Evolutionary conservation across 2,888 invertebrate species (phyloP).

Genomic region (Caenorhabditis panamensis): DNA sequence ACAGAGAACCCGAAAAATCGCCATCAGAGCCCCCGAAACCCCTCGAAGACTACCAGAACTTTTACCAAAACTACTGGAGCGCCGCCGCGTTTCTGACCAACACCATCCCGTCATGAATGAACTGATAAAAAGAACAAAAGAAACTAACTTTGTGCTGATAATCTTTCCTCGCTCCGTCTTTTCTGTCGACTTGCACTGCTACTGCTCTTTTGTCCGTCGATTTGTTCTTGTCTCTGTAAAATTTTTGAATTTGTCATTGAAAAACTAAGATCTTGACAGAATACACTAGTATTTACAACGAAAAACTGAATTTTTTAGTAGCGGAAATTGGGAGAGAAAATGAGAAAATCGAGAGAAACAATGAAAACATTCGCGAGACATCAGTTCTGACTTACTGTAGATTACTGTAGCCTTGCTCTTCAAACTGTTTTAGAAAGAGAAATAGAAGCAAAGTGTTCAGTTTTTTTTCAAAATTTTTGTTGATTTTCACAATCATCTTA

Average conservation of each 20-base stretch:
- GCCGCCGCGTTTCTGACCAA: slow-evolving; percentile 34
- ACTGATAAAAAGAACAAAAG: slow-evolving; percentile 30
- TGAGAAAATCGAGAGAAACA: background rate
- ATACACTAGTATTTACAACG: no score
- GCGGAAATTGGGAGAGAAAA: background rate
- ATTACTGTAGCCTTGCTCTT: slow-evolving; percentile 15
- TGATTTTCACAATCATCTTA: no score
- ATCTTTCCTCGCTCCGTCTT: slow-evolving; percentile 20
- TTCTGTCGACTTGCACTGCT: background rate
- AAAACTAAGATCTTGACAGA: no score
- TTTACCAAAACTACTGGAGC: slow-evolving; percentile 42
- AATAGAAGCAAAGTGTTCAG: no score
- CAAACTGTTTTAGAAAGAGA: no score
- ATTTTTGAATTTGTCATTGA: background rate
- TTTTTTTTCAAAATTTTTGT: no score
- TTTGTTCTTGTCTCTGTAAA: background rate
- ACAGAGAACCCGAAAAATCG: slow-evolving; percentile 25
- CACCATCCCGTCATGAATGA: slow-evolving; percentile 34
- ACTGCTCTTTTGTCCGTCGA: background rate
- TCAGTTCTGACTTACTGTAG: slow-evolving; percentile 7
- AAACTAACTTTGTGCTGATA: slow-evolving; percentile 51
- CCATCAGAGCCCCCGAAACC: slow-evolving; percentile 11
- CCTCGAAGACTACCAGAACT: slow-evolving; percentile 9
- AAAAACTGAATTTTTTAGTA: no score
- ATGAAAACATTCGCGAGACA: no score